Base-by-base conservation (phyloP, 2,888 invertebrate species). In the Drosophila algonquin region DNA sequence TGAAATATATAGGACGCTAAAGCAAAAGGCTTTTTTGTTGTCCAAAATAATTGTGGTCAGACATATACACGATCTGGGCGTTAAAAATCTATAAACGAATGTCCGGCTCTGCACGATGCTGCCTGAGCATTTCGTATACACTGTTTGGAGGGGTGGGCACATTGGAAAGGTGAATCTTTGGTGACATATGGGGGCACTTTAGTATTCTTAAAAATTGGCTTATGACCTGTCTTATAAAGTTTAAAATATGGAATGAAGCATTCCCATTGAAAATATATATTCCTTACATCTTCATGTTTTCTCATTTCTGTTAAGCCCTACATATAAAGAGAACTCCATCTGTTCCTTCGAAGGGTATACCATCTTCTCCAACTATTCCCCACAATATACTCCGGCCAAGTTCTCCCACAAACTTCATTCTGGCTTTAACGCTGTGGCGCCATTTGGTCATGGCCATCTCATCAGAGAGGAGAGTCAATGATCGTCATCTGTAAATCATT, bases 81-180 rank as follows among this genome's bases (percentile, higher is more conserved):
- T 79, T 86, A 83, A 86, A 76, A 78, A 61, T 81, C 73, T 61
- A 78, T 77, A 83, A 87, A 73, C 57, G 60, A 54, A 53, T 64
- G 45, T 54, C 9, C 52, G n/a, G 14, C 63, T 30, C 67, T 63
- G 63, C 59, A 60, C 53, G 72, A 53, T 27, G 61, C 53, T 45
- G 46, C n/a, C 27, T 27, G 55, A 21, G 35, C 40, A 53, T 62
- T 21, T 16, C n/a, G 3, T 1, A 35, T 67, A 51, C 65, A n/a
- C 56, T 65, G 10, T 21, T 10, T 0, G 30, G 3, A 32, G n/a
- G 12, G 1, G 3, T 0, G 9, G 27, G 14, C 59, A 12, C 7
- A 60, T 8, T 8, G 27, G 0, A 7, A 1, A 10, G 6, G 16
- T 10, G 0, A 12, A 14, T 1, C 45, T n/a, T n/a, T 16, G 10